These are phyloP conservation scores for Lophotis ruficrista DNA, from an alignment of 2,113 vertebrate genomes.

Conservation along the genomic window DNA sequence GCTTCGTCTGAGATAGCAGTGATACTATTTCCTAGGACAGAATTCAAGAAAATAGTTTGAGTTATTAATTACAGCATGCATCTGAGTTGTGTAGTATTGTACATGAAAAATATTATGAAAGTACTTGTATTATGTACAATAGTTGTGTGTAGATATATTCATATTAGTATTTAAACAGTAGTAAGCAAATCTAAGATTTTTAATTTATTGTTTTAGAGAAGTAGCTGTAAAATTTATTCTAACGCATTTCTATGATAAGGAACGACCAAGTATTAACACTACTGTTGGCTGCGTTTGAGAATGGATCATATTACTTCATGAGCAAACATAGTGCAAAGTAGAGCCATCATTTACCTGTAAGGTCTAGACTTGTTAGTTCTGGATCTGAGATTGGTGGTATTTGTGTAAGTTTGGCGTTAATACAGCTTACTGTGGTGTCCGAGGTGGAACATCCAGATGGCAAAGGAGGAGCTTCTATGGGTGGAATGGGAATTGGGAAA, in stretches of 20 bases:
- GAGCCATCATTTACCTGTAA: conserved; percentile 82
- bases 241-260: neutral
- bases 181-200: neutral
- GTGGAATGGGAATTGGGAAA: conserved; percentile 43
- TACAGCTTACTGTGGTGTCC: conserved; percentile 85
- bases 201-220: neutral
- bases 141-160: neutral
- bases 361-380: conserved; percentile 86
- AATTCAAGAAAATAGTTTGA: neutral
- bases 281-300: neutral
- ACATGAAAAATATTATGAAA: neutral
- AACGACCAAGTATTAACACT: neutral
- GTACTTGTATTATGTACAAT: neutral
- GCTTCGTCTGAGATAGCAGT: conserved; percentile 85
- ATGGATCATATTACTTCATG: neutral
- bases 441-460: conserved; percentile 84
- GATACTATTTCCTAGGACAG: conserved; percentile 87
- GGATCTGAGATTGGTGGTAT: conserved; percentile 87
- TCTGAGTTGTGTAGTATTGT: neutral
- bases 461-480: conserved; percentile 69
- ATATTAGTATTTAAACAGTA: neutral
- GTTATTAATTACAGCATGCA: neutral
- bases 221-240: neutral
- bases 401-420: conserved; percentile 78
- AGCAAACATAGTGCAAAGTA: neutral